phyloP scores from a whole-genome alignment of 1,140 invertebrate genomes.

The Akabosia matsudoensis region DNA sequence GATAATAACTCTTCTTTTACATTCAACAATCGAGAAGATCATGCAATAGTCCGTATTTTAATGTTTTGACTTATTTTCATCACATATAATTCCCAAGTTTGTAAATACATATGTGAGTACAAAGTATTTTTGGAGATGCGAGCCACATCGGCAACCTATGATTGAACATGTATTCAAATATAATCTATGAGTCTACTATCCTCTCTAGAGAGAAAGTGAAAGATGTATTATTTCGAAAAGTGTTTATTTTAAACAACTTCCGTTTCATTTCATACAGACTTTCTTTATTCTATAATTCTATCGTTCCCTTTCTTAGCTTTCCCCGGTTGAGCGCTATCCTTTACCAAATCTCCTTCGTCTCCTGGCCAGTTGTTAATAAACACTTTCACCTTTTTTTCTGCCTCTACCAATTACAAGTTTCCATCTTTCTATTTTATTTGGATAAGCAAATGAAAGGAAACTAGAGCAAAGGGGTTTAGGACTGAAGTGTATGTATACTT shows the following conservation, averaged over 20 bases:
- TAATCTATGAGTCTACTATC: too few relatives aligned
- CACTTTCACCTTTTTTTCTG: constrained; percentile 15
- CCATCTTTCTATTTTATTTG: background rate
- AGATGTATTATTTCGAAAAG: background rate
- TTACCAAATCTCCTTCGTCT: background rate
- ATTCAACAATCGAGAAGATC: too few relatives aligned
- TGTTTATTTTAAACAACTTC: background rate
- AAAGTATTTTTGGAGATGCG: too few relatives aligned
- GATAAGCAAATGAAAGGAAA: constrained; percentile 2
- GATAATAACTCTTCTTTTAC: too few relatives aligned
- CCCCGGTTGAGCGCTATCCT: background rate
- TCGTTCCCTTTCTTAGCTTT: background rate
- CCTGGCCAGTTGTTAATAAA: background rate
- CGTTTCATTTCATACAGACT: background rate
- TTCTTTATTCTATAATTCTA: background rate
- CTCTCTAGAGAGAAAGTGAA: background rate
- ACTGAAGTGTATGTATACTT: too few relatives aligned
- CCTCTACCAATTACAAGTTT: constrained; percentile 6
- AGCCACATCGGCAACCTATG: too few relatives aligned
- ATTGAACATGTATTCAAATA: too few relatives aligned
- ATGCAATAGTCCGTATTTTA: too few relatives aligned
- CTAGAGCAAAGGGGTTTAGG: constrained; percentile 3
- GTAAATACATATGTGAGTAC: too few relatives aligned
- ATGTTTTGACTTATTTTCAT: too few relatives aligned
- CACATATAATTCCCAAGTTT: too few relatives aligned